Conservation (phyloP, 1,140 invertebrate species). For the Solen grandis region DNA sequence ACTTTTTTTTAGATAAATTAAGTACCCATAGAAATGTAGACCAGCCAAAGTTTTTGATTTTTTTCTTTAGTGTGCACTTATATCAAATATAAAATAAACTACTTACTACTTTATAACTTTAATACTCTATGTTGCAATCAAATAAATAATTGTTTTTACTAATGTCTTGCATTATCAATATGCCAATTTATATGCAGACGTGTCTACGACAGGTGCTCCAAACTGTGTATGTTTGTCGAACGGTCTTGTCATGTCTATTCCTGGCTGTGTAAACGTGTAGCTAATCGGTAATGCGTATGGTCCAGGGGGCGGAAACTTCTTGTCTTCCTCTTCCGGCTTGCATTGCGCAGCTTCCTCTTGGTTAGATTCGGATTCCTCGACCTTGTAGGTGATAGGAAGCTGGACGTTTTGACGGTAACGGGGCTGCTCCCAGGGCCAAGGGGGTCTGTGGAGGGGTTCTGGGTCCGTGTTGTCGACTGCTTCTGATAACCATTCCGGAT, state of each 20-base stretch:
- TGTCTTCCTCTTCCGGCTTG: neutral
- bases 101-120: too few species aligned
- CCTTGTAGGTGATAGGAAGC: conserved; percentile 41
- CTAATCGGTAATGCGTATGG: conserved; percentile 19
- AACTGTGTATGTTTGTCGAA: conserved; percentile 42
- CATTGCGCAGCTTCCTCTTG: neutral
- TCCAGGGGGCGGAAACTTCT: neutral
- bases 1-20: too few species aligned
- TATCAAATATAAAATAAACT: too few species aligned
- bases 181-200: conserved; percentile 31
- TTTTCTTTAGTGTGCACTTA: too few species aligned
- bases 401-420: conserved; percentile 63
- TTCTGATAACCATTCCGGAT: conserved; percentile 66
- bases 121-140: too few species aligned
- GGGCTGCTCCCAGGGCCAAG: conserved; percentile 71
- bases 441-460: conserved; percentile 60
- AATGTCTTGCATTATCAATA: neutral
- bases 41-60: too few species aligned
- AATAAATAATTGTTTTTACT: too few species aligned
- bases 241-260: conserved; percentile 43
- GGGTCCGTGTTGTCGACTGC: conserved; percentile 46
- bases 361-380: neutral
- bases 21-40: too few species aligned
- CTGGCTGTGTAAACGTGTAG: conserved; percentile 42
- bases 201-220: conserved; percentile 40